phyloP scores from a whole-genome alignment of 2,797 vertebrate species.

The Danio kyathit region DNA sequence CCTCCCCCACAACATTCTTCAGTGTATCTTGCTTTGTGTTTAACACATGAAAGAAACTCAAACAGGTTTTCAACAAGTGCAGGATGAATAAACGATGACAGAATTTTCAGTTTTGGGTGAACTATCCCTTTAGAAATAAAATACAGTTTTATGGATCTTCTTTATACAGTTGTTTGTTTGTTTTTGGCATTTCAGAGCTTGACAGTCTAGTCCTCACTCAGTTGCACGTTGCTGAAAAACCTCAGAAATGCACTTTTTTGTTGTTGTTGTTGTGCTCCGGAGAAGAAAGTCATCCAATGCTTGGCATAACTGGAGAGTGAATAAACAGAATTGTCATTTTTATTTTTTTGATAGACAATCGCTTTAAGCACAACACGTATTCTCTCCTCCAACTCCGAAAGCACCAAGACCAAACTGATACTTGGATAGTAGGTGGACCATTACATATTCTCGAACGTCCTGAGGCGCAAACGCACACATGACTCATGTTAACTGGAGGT shows the following conservation, averaged over 20 bases:
- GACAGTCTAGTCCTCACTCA: too few species aligned
- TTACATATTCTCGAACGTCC: background rate
- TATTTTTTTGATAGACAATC: background rate
- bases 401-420: background rate
- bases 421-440: slow-evolving; percentile 9
- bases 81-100: too few species aligned
- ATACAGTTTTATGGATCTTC: too few species aligned
- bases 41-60: too few species aligned
- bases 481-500: slow-evolving; percentile 33
- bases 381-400: slow-evolving; percentile 2
- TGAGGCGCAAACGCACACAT: slow-evolving; percentile 18
- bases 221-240: too few species aligned
- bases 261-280: background rate
- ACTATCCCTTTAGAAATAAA: too few species aligned
- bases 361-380: background rate
- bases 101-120: too few species aligned
- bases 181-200: too few species aligned
- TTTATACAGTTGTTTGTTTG: too few species aligned
- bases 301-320: background rate
- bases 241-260: background rate
- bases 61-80: too few species aligned
- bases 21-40: too few species aligned
- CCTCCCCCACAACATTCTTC: too few species aligned
- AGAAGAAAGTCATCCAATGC: background rate
- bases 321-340: background rate